A percentile compares a stretch with the other conserved stretches of the same genome.
phyloP scores from a whole-genome alignment of 92 coral and sea anemone genomes.

The Siderastrea siderea region DNA sequence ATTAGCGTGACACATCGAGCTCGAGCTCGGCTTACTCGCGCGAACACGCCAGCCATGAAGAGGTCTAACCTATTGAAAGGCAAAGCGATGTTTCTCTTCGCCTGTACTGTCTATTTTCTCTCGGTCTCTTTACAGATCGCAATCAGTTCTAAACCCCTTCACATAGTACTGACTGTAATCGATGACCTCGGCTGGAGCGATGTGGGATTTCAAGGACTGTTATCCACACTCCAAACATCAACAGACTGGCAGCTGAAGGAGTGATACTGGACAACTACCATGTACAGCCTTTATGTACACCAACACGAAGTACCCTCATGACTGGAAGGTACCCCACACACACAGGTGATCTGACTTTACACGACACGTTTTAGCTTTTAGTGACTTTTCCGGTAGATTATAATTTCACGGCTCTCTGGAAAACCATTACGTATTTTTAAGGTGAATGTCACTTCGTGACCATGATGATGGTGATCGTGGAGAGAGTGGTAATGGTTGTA shows the following conservation, averaged over 20 bases:
- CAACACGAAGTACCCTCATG: constrained; percentile 90
- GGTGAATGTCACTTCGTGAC: too few species aligned
- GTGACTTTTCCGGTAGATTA: too few species aligned
- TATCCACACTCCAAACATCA: constrained; percentile 82
- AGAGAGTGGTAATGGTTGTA: too few species aligned
- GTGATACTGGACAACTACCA: constrained; percentile 82
- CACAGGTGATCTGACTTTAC: constrained; percentile 57
- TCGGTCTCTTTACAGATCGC: neutral
- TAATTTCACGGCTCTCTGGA: too few species aligned
- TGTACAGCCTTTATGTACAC: constrained; percentile 84
- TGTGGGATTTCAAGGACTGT: constrained; percentile 85
- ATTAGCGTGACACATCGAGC: too few species aligned
- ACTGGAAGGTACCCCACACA: constrained; percentile 94
- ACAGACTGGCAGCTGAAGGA: constrained; percentile 79
- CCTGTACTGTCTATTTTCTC: neutral
- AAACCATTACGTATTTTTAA: too few species aligned
- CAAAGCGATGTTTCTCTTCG: neutral
- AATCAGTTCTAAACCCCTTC: constrained; percentile 28
- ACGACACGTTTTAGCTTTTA: neutral
- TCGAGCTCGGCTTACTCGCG: too few species aligned
- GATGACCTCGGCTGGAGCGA: constrained; percentile 89
- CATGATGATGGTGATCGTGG: too few species aligned
- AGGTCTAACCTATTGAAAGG: too few species aligned
- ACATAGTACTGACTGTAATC: constrained; percentile 69
- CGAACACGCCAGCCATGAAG: too few species aligned